Conservation (phyloP, 2,113 vertebrate genomes). For the Aptenodytes forsteri region DNA sequence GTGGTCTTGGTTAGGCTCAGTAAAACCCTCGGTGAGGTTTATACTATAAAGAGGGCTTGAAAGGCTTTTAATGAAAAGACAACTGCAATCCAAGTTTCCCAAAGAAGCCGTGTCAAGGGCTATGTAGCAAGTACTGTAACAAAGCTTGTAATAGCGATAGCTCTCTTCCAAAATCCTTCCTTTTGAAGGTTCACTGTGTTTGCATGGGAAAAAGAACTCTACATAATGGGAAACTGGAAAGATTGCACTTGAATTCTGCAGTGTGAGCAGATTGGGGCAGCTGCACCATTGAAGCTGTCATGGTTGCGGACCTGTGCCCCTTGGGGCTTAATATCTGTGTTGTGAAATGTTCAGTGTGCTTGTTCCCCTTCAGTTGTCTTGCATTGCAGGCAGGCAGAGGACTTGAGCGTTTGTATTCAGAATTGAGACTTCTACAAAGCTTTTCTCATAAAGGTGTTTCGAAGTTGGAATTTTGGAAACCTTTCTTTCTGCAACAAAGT, state of each 20-base stretch:
- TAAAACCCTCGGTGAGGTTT: not conserved
- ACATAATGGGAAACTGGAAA: not conserved
- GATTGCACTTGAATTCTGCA: not conserved
- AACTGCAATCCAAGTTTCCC: not conserved
- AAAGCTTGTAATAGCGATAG: not conserved
- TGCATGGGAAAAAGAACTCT: not conserved
- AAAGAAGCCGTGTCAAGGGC: not conserved
- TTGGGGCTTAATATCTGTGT: not conserved
- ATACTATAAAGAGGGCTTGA: not conserved
- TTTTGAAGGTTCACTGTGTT: not conserved
- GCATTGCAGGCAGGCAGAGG: not conserved
- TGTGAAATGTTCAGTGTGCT: not conserved
- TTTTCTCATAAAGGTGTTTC: not conserved
- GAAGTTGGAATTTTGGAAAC: not conserved
- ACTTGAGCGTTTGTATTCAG: not conserved
- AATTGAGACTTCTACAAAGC: not conserved
- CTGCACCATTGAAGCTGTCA: not conserved
- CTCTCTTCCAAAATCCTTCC: not conserved
- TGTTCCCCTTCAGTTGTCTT: not conserved
- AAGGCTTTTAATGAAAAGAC: not conserved
- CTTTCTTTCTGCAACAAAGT: not conserved
- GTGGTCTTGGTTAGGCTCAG: not conserved
- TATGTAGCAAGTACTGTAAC: not conserved
- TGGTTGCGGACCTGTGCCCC: not conserved
- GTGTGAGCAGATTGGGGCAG: not conserved